Conservation (phyloP, 2,888 invertebrate genomes). For the Dorcus parallelipipedus region DNA sequence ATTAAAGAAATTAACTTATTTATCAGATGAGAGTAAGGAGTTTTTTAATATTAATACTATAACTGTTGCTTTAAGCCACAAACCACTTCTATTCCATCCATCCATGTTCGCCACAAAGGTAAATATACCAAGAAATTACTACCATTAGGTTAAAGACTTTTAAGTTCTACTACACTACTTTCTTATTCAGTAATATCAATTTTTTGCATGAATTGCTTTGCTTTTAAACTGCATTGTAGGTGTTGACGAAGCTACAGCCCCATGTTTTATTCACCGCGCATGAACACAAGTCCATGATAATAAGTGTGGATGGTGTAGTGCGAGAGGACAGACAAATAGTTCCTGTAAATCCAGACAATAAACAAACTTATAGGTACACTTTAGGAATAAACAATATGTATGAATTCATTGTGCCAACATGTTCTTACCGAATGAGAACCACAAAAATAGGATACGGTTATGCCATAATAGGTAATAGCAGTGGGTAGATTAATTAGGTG, state of each 20-base stretch:
- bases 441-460: constrained; percentile 81
- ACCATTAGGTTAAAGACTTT: not conserved
- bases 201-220: not conserved
- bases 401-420: constrained; percentile 90
- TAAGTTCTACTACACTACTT: too few relatives aligned
- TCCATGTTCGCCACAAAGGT: constrained; percentile 55
- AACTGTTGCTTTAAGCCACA: constrained; percentile 65
- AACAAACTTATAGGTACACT: constrained; percentile 47
- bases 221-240: constrained; percentile 46
- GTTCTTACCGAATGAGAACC: constrained; percentile 95
- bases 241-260: constrained; percentile 62
- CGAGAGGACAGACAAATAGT: constrained; percentile 39
- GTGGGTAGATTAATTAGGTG: constrained; percentile 28
- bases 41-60: constrained; percentile 49
- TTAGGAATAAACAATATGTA: constrained; percentile 51
- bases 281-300: constrained; percentile 64
- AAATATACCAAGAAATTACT: constrained; percentile 13
- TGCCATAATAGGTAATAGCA: constrained; percentile 69
- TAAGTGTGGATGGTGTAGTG: constrained; percentile 44
- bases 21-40: constrained; percentile 32
- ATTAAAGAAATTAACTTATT: too few relatives aligned
- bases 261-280: constrained; percentile 69
- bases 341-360: constrained; percentile 36
- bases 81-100: constrained; percentile 61
- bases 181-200: too few relatives aligned